Base-by-base conservation (phyloP, 2,113 vertebrate species). In the Amblyornis subalaris region DNA sequence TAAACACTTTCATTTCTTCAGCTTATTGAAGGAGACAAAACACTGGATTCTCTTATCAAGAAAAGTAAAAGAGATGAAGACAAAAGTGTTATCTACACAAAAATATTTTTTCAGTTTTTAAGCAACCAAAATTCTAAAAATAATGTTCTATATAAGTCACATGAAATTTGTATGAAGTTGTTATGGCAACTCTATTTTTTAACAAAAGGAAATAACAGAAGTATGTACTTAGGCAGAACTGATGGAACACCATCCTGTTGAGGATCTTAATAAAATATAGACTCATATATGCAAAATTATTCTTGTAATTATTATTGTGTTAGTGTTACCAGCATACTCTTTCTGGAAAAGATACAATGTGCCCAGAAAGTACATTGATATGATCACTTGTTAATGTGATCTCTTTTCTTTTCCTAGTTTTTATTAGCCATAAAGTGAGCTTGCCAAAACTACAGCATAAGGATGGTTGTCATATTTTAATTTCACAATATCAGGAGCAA, bases 71-170 rank as follows among this genome's bases (percentile, higher is more conserved):
- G 54, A 87, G 48, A 19, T 54, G 26, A 80, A 81, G 53, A 90
- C 7, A 65, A 82, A 89, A 70, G 12, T 6, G 1, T 3, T 48
- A 33, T 24, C 18, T 35, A 60, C 18, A 72, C 2, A 40, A 21
- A 69, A 70, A 33, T 50, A 31, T 28, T 47, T 82, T 92, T 86
- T 58, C 31, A 3, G 5, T 55, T 87, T 89, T 31, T 73, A 87
- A 85, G 73, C 20, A 78, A 88, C 15, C 4, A 36, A 73, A 82
- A n/a, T 64, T 95, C 50, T 92, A 90, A 92, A 93, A 92, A 91
- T 73, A 69, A 44, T 8, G 1, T 66, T 83, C 65, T 33, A 64
- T 22, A 60, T 44, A 64, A 90, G 19, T n/a, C 51, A 54, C 29
- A 33, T 26, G 19, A 71, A 80, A 87, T 61, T 55, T 90, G 42